Base-by-base conservation (phyloP, 2,888 invertebrate genomes). In the Epinotia demarniana region DNA sequence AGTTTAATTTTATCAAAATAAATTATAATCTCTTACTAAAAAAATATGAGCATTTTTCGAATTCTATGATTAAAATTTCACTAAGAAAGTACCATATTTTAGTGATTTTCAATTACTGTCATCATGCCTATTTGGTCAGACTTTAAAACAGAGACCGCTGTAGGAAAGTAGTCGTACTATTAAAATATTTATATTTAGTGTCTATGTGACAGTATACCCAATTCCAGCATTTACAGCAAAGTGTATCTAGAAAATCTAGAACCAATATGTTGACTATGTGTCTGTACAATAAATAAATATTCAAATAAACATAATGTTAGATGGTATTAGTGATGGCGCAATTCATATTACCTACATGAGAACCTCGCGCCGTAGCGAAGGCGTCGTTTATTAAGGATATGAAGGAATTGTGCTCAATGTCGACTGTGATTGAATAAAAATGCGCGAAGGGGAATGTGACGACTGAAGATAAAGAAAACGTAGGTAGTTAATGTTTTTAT, bases 381-480 rank as follows among this genome's bases (percentile, higher is more conserved):
- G 57, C 9, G 19, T 19, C 11, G 4, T 18, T n/a, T 62, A 18
- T 18, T 43, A 43, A 57, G 19, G 16, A 39, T 39, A 43, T 9
- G 64, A 49, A 64, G 6, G 55, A 67, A 43, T 58, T 68, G 43
- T 58, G 23, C 43, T 68, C 57, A 68, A 58, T 43, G 43, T 68
- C 43, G 68, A 58, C 68, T 43, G 68, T 68, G 68, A 58, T 68
- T 43, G 13, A 43, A 58, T 58, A 46, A 67, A 64, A 55, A 43
- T 43, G 19, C 64, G 58, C 58, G 55, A 39, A 55, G 39, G 64
- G n/a, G 9, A 66, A 33, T 33, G 18, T 53, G 18, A 33, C 53
- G 33, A 27, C 9, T 18, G 53, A 39, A 62, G 11, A n/a, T 23
- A 46, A 58, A 62, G 18, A 43, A 1, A 61, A 61, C 61, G 60